Conservation (phyloP, 1,140 invertebrate species). For the Heterodera carotae region DNA sequence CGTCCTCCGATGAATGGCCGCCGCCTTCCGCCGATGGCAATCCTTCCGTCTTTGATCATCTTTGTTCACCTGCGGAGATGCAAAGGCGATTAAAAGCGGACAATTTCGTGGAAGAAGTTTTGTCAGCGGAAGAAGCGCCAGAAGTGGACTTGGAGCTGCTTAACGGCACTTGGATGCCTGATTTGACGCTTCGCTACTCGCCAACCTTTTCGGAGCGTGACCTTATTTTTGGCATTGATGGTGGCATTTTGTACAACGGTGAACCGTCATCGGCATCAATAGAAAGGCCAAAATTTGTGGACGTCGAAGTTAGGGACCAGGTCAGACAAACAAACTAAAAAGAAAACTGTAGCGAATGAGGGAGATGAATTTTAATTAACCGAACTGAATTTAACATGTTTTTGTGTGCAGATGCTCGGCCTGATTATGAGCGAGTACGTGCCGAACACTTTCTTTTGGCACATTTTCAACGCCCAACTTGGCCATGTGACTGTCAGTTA, state of each 20-base stretch:
- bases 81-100: not conserved
- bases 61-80: slow-evolving; percentile 33
- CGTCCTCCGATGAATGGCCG: not conserved
- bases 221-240: slow-evolving; percentile 55
- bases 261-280: slow-evolving; percentile 31
- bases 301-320: slow-evolving; percentile 51
- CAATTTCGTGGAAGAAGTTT: not conserved
- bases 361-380: too few species aligned
- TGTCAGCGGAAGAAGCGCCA: slow-evolving; percentile 31
- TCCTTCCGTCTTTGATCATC: slow-evolving; percentile 40
- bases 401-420: slow-evolving; percentile 48
- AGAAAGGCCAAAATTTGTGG: slow-evolving; percentile 45
- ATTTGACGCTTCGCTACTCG: slow-evolving; percentile 53
- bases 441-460: slow-evolving; percentile 48
- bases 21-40: not conserved
- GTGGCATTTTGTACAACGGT: slow-evolving; percentile 46
- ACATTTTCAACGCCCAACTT: slow-evolving; percentile 41
- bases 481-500: slow-evolving; percentile 48
- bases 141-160: slow-evolving; percentile 44
- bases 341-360: not conserved
- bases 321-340: not conserved
- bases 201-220: slow-evolving; percentile 53
- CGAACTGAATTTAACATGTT: too few species aligned
- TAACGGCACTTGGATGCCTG: slow-evolving; percentile 42
- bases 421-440: slow-evolving; percentile 54